Percentiles rank a stretch among this genome's conserved stretches.
These are phyloP conservation scores for Campoletis sonorensis DNA, from an alignment of 1,140 invertebrate species.

Conservation along the genomic window DNA sequence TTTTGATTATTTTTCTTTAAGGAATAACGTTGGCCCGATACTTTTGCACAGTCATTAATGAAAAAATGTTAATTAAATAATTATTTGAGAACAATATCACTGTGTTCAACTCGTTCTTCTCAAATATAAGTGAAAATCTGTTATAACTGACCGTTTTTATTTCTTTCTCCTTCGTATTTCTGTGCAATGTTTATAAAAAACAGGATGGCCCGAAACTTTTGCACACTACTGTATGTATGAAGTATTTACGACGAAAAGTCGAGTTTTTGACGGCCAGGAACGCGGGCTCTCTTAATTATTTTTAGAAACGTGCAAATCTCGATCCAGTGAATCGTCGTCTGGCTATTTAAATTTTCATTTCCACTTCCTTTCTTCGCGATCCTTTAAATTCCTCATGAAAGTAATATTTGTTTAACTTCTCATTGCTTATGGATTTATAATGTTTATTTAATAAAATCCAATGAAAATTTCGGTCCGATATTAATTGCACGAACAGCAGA, in stretches of 20 bases:
- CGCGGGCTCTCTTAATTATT: not conserved
- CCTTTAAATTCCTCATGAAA: not conserved
- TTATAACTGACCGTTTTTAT: too few species aligned
- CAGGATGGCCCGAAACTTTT: too few species aligned
- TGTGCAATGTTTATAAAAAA: too few species aligned
- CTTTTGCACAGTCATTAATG: not conserved
- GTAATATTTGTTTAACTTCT: not conserved
- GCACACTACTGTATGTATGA: not conserved
- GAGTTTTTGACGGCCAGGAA: conserved; percentile 1
- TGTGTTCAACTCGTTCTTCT: too few species aligned
- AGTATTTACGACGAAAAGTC: conserved; percentile 1
- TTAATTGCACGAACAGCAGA: too few species aligned
- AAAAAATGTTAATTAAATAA: not conserved
- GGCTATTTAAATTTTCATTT: conserved; percentile 16
- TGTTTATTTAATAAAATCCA: too few species aligned
- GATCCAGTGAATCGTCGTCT: not conserved
- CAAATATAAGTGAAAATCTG: too few species aligned
- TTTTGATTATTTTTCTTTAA: too few species aligned
- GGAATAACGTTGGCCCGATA: too few species aligned
- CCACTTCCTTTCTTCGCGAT: not conserved
- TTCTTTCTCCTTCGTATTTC: too few species aligned
- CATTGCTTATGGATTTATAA: not conserved
- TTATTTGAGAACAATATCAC: not conserved
- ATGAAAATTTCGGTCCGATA: too few species aligned
- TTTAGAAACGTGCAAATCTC: conserved; percentile 15